Evolutionary conservation across 2,113 vertebrate genomes (phyloP).

Genomic region (Sylvicapra grimmia): DNA sequence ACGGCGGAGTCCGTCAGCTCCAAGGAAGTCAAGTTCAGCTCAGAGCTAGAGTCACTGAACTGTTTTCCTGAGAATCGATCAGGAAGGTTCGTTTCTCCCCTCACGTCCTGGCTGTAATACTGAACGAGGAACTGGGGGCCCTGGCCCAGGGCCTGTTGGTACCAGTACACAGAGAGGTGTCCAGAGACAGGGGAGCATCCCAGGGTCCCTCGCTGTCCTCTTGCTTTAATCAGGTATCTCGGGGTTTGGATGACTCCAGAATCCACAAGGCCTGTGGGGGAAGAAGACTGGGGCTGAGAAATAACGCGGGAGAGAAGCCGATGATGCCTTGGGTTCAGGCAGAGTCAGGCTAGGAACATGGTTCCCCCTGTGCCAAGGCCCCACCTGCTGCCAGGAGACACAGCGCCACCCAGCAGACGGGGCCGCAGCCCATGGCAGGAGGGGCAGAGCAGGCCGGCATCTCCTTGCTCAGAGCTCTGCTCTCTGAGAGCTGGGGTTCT

Average conservation of each 20-base stretch:
- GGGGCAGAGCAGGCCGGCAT: no score
- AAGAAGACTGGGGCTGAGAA: background rate
- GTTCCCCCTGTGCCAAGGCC: background rate
- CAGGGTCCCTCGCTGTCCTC: background rate
- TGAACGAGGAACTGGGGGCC: no score
- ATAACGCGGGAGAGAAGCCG: fast-evolving
- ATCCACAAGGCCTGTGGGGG: background rate
- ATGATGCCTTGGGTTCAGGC: background rate
- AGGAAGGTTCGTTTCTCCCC: no score
- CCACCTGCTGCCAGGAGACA: background rate
- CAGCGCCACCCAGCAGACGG: background rate
- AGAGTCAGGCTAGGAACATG: background rate
- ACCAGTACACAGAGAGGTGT: background rate
- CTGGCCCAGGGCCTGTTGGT: no score
- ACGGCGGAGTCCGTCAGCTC: background rate
- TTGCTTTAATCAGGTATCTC: background rate
- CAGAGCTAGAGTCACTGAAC: no score
- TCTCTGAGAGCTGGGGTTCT: no score
- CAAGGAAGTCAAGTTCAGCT: background rate
- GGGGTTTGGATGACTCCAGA: background rate
- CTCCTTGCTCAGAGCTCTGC: no score
- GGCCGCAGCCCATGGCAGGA: background rate
- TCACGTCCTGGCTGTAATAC: no score
- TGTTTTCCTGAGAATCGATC: no score
- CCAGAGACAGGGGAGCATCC: background rate